Base-by-base conservation (phyloP, 2,888 invertebrate species). In the Troides helena region DNA sequence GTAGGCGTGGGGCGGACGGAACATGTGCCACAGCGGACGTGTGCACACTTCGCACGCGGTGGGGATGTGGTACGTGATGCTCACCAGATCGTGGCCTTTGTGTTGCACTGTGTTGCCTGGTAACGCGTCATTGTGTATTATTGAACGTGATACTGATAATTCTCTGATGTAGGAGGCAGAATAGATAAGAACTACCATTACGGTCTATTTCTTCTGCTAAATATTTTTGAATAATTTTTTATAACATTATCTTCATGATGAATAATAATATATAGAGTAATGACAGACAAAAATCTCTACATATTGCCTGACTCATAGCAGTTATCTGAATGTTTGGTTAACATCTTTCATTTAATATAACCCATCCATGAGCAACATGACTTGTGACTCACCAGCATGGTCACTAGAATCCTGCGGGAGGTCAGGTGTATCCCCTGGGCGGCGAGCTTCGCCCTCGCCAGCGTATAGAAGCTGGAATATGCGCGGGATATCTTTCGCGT, bases 401-500 rank as follows among this genome's bases (percentile, higher is more conserved):
- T 85, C 89, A 50, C 74, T 73, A 67, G 76, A 81, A 76, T 85
- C 86, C 57, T 75, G 78, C 66, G 84, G 93, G 81, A 92, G 85
- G 82, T 95, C 95, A 74, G 93, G 94, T 69, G 88, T 89, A 80
- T 95, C 95, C 65, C 96, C 96, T 23, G 96, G 96, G 72, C 97
- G 94, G 72, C 97, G 93, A 74, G 97, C 97, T 90, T 98, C 98
- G 67, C 99, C 99, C 93, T 99, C 99, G 73, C 98, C 99, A 75
- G 99, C 99, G 91, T 99, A 99, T 81, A 99, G 93, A 82, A 99
- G 94, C 94, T 98, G 95, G 93, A 99, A 99, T 92, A 99, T 99
- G 89, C 98, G 96, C 81, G 99, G 99, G 92, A 99, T 98, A 94
- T 99, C 99, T 95, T 98, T 98, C 89, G 98, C 98, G 94, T 99